Conservation (phyloP, 2,888 invertebrate genomes). For the Meteorus cinctellus region DNA sequence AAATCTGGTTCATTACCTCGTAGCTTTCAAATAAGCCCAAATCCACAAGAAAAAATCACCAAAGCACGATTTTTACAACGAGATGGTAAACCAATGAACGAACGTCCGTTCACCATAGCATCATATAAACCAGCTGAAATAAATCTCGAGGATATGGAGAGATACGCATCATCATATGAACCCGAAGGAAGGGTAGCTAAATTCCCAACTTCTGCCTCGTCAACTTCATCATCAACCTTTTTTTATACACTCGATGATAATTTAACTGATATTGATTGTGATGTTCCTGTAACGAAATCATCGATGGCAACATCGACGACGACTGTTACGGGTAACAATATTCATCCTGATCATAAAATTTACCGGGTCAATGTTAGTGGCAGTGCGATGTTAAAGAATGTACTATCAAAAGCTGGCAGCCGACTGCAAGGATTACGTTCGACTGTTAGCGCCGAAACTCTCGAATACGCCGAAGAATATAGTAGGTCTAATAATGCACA, state of each 20-base stretch:
- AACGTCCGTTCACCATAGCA: slow-evolving; percentile 82
- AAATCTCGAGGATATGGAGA: slow-evolving; percentile 80
- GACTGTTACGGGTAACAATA: slow-evolving; percentile 69
- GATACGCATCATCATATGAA: slow-evolving; percentile 72
- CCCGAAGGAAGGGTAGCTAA: slow-evolving; percentile 68
- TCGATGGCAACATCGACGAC: slow-evolving; percentile 53
- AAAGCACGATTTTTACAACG: slow-evolving; percentile 75
- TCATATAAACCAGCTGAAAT: slow-evolving; percentile 82
- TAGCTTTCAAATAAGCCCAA: slow-evolving; percentile 82
- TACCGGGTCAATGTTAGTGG: slow-evolving; percentile 76
- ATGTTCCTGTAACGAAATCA: slow-evolving; percentile 65
- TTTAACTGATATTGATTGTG: slow-evolving; percentile 73
- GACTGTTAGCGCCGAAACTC: slow-evolving; percentile 71
- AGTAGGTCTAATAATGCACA: slow-evolving; percentile 62
- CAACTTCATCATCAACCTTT: slow-evolving; percentile 76
- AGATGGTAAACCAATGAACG: slow-evolving; percentile 79
- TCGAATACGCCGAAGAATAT: slow-evolving; percentile 67
- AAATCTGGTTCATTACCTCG: slow-evolving; percentile 87
- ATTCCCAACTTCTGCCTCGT: slow-evolving; percentile 68
- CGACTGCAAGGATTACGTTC: slow-evolving; percentile 67
- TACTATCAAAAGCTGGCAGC: slow-evolving; percentile 69
- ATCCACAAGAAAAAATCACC: slow-evolving; percentile 74
- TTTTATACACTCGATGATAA: slow-evolving; percentile 75
- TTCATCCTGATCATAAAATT: slow-evolving; percentile 88
- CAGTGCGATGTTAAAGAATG: slow-evolving; percentile 69